These are phyloP conservation scores for Pristis pectinata DNA, from an alignment of 2,797 vertebrate genomes.

Conservation along the genomic window DNA sequence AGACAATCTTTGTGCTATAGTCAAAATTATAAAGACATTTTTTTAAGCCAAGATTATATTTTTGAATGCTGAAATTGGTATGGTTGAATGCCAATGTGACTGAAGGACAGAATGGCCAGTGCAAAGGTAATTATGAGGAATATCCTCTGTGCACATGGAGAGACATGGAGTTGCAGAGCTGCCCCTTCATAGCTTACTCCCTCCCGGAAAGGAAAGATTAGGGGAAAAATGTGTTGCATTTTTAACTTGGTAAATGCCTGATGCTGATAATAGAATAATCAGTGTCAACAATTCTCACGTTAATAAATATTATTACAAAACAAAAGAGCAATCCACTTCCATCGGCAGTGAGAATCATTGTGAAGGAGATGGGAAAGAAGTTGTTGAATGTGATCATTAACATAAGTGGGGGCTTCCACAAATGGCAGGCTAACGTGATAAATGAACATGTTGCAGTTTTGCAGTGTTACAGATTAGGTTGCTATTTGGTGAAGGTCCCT, in stretches of 20 bases:
- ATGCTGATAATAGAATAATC: background rate
- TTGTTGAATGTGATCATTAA: background rate
- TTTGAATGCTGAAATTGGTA: background rate
- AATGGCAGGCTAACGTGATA: background rate
- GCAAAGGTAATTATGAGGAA: background rate
- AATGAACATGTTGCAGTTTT: background rate
- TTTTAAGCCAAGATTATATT: background rate
- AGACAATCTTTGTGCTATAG: background rate
- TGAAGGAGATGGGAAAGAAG: background rate
- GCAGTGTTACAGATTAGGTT: too few species aligned
- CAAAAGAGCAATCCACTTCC: background rate
- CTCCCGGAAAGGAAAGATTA: background rate
- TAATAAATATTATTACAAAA: background rate
- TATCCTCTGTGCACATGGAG: background rate
- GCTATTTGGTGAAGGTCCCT: too few species aligned
- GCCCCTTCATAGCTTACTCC: background rate
- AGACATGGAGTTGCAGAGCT: background rate
- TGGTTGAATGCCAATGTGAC: background rate
- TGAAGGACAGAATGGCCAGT: background rate
- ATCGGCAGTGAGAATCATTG: background rate
- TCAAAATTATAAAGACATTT: background rate
- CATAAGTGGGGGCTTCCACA: background rate
- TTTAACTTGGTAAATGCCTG: background rate
- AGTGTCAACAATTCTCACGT: background rate
- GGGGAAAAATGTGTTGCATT: background rate